phyloP scores from a whole-genome alignment of 53 echinoderm and acorn worm species.

The Henricia sp. region DNA sequence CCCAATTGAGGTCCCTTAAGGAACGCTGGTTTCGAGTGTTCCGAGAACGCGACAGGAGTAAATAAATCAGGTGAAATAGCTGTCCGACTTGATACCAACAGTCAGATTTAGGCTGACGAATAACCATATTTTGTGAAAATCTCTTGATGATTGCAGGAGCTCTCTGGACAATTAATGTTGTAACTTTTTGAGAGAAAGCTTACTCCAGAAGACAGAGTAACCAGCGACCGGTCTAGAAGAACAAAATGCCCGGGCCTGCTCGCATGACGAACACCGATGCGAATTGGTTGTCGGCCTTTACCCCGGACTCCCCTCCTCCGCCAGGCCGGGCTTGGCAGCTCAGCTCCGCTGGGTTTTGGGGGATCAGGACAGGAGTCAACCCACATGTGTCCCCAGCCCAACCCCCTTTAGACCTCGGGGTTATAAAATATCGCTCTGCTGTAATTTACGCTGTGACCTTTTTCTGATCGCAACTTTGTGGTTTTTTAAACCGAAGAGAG shows the following conservation, averaged over 20 bases:
- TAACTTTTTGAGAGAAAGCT: constrained; percentile 6
- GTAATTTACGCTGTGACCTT: constrained; percentile 6
- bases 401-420: constrained; percentile 1
- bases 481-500: background rate
- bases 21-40: constrained; percentile 43
- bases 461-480: background rate
- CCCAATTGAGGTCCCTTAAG: constrained; percentile 20
- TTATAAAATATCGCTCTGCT: constrained; percentile 1
- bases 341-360: constrained; percentile 3
- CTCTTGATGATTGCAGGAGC: constrained; percentile 7
- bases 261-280: background rate
- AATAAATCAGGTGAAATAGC: constrained; percentile 46
- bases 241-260: background rate
- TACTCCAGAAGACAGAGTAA: too few relatives aligned
- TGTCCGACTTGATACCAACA: constrained; percentile 36
- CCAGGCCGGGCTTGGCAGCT: background rate
- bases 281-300: background rate
- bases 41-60: background rate
- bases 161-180: background rate
- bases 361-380: background rate
- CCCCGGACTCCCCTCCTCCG: background rate
- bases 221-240: background rate
- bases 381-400: background rate
- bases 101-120: constrained; percentile 47
- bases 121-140: constrained; percentile 32